A percentile compares a stretch with the other conserved stretches of the same genome.
Conservation (phyloP, 2,888 invertebrate genomes). For the Villa cingulata region DNA sequence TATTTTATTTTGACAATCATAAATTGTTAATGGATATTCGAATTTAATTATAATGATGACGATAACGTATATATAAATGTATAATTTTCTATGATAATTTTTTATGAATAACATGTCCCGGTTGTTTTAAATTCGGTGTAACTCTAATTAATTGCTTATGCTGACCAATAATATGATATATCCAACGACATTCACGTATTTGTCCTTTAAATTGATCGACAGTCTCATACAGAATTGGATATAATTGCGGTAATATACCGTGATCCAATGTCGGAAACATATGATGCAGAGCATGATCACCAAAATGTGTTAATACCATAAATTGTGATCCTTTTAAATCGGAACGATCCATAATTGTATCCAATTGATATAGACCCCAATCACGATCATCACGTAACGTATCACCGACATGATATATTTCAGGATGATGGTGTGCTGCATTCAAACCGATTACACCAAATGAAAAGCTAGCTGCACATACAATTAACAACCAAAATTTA, state of each 20-base stretch:
- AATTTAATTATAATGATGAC: no score
- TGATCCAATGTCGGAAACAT: slow-evolving; percentile 71
- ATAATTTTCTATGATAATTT: no score
- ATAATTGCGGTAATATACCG: slow-evolving; percentile 49
- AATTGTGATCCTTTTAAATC: slow-evolving; percentile 53
- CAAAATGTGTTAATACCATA: slow-evolving; percentile 56
- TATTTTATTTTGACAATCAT: no score
- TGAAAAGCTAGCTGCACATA: slow-evolving; percentile 42
- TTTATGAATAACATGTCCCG: no score
- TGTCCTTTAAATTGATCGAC: slow-evolving; percentile 31
- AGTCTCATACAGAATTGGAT: slow-evolving; percentile 39
- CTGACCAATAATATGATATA: slow-evolving; percentile 52
- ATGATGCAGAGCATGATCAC: slow-evolving; percentile 67
- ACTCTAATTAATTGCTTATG: slow-evolving; percentile 44
- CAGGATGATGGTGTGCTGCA: slow-evolving; percentile 68
- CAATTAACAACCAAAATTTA: slow-evolving; percentile 42
- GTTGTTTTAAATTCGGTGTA: slow-evolving; percentile 18
- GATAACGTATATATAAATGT: no score
- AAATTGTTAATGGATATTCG: no score
- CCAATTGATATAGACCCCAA: slow-evolving; percentile 66
- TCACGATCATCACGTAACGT: slow-evolving; percentile 42
- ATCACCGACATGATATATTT: slow-evolving; percentile 68
- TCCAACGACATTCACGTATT: slow-evolving; percentile 38
- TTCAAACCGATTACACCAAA: slow-evolving; percentile 53
- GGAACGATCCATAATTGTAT: slow-evolving; percentile 56